Percentiles rank a stretch among this genome's conserved stretches.
Conservation (phyloP, 2,113 vertebrate genomes). For the Pedetes capensis region DNA sequence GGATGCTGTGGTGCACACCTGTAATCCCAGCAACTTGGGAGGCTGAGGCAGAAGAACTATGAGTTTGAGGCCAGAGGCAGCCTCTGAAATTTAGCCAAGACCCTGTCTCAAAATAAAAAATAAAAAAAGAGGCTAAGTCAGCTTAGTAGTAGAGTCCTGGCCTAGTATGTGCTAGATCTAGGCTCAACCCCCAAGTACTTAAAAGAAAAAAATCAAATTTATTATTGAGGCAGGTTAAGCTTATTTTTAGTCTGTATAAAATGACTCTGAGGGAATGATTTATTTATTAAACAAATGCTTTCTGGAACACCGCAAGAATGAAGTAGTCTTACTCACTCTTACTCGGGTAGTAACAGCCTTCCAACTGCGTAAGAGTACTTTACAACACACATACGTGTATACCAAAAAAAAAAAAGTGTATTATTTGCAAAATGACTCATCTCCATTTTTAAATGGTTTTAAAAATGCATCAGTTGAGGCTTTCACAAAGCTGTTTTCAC, state of each 20-base stretch:
- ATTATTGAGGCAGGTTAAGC: neutral
- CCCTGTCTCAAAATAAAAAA: too few relatives aligned
- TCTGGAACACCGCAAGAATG: neutral
- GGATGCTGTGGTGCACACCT: too few relatives aligned
- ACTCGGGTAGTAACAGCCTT: neutral
- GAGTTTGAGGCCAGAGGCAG: too few relatives aligned
- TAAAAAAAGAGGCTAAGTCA: too few relatives aligned
- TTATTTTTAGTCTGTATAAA: constrained; percentile 12
- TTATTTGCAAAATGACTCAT: neutral
- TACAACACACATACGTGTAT: neutral
- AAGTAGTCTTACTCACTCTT: neutral
- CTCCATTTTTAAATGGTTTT: neutral
- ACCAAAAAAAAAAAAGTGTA: neutral
- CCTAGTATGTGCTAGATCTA: too few relatives aligned
- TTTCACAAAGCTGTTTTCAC: neutral
- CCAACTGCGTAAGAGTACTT: neutral
- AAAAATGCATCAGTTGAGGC: neutral
- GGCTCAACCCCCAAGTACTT: too few relatives aligned
- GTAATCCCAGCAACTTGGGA: too few relatives aligned
- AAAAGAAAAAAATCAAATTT: too few relatives aligned
- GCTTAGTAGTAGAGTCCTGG: too few relatives aligned
- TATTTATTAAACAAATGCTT: neutral
- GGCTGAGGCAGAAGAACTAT: too few relatives aligned
- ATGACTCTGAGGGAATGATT: neutral
- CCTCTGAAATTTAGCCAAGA: too few relatives aligned